phyloP scores from a whole-genome alignment of 2,113 vertebrate species.

The Aplodontia rufa region DNA sequence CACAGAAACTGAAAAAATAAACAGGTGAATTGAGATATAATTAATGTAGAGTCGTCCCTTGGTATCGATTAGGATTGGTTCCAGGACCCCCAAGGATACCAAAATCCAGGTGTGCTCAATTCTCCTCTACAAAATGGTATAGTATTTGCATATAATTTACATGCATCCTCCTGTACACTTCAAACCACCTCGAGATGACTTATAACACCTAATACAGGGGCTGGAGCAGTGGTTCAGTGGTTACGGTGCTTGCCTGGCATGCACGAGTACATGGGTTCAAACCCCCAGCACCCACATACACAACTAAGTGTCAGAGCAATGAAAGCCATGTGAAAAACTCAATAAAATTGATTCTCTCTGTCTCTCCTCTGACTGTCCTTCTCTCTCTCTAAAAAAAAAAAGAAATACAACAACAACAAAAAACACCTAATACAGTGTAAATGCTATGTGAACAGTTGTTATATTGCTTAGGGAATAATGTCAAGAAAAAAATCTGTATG shows the following conservation, averaged over 20 bases:
- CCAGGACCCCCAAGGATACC: neutral
- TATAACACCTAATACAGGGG: neutral
- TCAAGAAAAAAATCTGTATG: neutral
- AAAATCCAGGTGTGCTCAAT: neutral
- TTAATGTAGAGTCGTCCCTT: neutral
- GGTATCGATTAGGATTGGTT: neutral
- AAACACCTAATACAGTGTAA: neutral
- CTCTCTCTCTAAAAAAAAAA: too few species aligned
- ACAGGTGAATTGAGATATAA: neutral
- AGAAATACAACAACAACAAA: too few species aligned
- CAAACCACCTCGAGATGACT: neutral
- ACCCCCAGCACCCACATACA: too few species aligned
- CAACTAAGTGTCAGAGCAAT: too few species aligned
- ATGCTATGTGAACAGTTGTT: neutral
- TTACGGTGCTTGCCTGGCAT: too few species aligned
- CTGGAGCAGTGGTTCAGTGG: too few species aligned
- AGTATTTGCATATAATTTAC: neutral
- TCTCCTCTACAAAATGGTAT: neutral
- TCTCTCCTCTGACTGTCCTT: too few species aligned
- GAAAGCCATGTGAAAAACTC: too few species aligned
- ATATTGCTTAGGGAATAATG: neutral
- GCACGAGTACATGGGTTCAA: too few species aligned
- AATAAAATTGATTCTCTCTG: too few species aligned
- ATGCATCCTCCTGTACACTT: too few species aligned
- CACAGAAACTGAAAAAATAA: too few species aligned